Evolutionary conservation across 2,797 vertebrate species (phyloP), one percentile per base, ranked within the genome.

Genomic region (Sciurus carolinensis): DNA sequence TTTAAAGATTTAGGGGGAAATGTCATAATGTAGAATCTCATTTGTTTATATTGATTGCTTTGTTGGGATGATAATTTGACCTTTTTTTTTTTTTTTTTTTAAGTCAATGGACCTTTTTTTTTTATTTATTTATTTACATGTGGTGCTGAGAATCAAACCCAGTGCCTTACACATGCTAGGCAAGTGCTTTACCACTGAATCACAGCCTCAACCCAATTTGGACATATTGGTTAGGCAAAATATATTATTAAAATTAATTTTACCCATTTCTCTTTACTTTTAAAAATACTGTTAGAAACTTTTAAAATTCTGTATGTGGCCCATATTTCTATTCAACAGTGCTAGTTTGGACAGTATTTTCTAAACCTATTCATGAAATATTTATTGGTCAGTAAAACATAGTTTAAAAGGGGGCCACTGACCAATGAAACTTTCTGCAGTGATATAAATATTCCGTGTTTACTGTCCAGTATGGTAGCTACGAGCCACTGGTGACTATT

Each of bases 221-320:
- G 62, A 33, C 80, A 39, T 67, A 39, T 73, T 71, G 24, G 6
- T 80, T 95, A 80, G 83, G 22, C 83, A 47, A 95, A 91, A 67
- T 89, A 14, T 54, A 85, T 44, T 82, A 75, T 90, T 84, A 87
- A 87, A 92, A 54, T 94, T 88, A 62, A 84, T 84, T 94, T 93
- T 12, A 88, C 17, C 39, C 52, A 22, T 94, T 86, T 91, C 20
- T 62, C 39, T 90, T 64, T 36, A 69, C 4, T 80, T 59, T 95
- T 94, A 72, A 54, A 91, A 94, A 87, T 87, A 57, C 88, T 33
- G 9, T 76, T 76, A 71, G 81, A 94, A 95, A 77, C 44, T 80
- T 66, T 42, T 28, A 67, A 39, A 91, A 69, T 80, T 77, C 18
- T 52, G 7, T 69, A 62, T 57, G 15, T 91, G 87, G 54, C n/a